Evolutionary conservation across 2,797 vertebrate species (phyloP).

Genomic region (Girardinus metallicus): DNA sequence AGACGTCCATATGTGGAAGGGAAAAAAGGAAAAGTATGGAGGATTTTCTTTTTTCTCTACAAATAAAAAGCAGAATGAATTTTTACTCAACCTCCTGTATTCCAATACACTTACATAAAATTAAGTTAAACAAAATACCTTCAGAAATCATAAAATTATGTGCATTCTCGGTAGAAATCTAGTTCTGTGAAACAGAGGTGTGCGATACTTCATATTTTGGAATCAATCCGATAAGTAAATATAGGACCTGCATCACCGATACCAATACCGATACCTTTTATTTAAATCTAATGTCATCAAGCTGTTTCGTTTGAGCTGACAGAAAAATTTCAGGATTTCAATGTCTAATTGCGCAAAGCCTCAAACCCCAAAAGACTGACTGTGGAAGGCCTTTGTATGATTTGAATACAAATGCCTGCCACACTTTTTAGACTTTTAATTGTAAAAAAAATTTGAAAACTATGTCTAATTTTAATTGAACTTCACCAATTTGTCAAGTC

Average conservation of each 20-base stretch:
- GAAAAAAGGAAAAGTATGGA: neutral
- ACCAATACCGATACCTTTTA: too few relatives aligned
- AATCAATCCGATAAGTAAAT: too few relatives aligned
- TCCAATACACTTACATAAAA: neutral
- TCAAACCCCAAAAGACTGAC: neutral
- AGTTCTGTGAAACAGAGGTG: too few relatives aligned
- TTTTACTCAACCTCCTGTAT: neutral
- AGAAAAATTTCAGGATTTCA: neutral
- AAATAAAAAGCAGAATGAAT: neutral
- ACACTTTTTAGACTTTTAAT: neutral
- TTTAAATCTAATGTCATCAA: neutral
- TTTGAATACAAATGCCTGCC: neutral
- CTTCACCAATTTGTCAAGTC: neutral
- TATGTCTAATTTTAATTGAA: neutral
- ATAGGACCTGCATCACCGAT: too few relatives aligned
- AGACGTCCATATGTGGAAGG: neutral
- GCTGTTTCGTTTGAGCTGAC: neutral
- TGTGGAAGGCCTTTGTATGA: neutral
- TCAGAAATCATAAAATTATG: neutral
- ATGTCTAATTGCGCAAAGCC: neutral
- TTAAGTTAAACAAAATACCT: neutral
- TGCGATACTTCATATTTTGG: too few relatives aligned
- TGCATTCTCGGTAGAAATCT: neutral
- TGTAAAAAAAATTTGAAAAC: neutral
- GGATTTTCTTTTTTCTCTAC: too few relatives aligned